A percentile compares a stretch with the other conserved stretches of the same genome.
Evolutionary conservation across 2,888 invertebrate genomes (phyloP).

Genomic region (Crematogaster levior): DNA sequence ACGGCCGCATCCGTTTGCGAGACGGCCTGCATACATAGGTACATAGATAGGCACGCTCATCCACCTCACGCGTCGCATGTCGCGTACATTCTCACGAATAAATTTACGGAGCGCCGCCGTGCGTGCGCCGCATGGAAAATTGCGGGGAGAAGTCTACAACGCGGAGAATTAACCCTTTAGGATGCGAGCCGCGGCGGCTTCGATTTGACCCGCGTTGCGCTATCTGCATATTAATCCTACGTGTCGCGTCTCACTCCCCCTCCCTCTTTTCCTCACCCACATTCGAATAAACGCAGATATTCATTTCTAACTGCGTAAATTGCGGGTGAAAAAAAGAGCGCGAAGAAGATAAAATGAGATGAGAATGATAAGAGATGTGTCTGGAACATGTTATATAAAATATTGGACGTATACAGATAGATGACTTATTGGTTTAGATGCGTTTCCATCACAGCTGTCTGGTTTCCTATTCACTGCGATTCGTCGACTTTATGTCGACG

Average conservation of each 20-base stretch:
- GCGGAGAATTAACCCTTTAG: neutral
- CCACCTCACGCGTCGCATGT: slow-evolving; percentile 60
- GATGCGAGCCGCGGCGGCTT: slow-evolving; percentile 5
- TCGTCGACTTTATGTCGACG: neutral
- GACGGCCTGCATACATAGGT: slow-evolving; percentile 69
- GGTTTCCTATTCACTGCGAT: neutral
- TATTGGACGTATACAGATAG: neutral
- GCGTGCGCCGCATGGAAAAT: slow-evolving; percentile 37
- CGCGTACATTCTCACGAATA: slow-evolving; percentile 77
- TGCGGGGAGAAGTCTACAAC: slow-evolving; percentile 15
- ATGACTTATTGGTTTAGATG: neutral
- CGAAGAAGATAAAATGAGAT: too few relatives aligned
- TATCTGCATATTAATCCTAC: neutral
- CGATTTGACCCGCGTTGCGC: slow-evolving; percentile 10
- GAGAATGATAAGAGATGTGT: too few relatives aligned
- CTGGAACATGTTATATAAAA: too few relatives aligned
- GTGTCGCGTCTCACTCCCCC: neutral
- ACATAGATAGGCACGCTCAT: slow-evolving; percentile 66
- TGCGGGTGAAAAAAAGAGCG: neutral
- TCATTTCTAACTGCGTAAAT: neutral
- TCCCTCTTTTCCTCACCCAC: neutral
- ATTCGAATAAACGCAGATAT: neutral
- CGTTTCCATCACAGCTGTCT: neutral
- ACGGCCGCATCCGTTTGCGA: slow-evolving; percentile 77
- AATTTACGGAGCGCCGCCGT: slow-evolving; percentile 62